Evolutionary conservation across 2,113 vertebrate genomes (phyloP).

Genomic region (Paradoxurus hermaphroditus): DNA sequence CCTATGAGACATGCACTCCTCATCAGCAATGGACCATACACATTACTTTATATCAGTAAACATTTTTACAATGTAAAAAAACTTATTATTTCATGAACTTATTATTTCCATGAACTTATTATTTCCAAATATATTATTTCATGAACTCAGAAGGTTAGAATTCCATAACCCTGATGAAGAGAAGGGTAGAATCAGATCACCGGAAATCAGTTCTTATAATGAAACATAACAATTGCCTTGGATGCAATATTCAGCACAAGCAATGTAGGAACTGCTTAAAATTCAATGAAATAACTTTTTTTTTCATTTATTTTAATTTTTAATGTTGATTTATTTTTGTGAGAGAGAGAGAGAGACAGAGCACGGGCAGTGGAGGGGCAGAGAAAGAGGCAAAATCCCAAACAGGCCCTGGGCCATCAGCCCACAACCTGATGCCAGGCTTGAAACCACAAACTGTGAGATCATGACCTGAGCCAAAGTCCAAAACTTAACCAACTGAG

Average conservation of each 20-base stretch:
- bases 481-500: too few species aligned
- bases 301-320: too few species aligned
- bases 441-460: too few species aligned
- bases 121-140: background rate
- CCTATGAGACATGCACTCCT: background rate
- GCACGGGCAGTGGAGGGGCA: too few species aligned
- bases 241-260: background rate
- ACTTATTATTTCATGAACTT: too few species aligned
- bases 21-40: background rate
- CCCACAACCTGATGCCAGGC: too few species aligned
- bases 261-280: background rate
- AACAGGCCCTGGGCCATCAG: too few species aligned
- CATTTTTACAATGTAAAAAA: background rate
- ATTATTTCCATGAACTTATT: too few species aligned
- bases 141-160: background rate
- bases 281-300: background rate
- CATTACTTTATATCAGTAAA: background rate
- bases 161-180: background rate
- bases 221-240: background rate
- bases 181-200: background rate
- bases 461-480: too few species aligned
- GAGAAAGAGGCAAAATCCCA: too few species aligned
- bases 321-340: too few species aligned
- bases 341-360: too few species aligned
- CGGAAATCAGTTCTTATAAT: background rate